These are phyloP conservation scores for Pseudomyrmex flavicornis DNA, from an alignment of 1,140 invertebrate species.

Conservation along the genomic window DNA sequence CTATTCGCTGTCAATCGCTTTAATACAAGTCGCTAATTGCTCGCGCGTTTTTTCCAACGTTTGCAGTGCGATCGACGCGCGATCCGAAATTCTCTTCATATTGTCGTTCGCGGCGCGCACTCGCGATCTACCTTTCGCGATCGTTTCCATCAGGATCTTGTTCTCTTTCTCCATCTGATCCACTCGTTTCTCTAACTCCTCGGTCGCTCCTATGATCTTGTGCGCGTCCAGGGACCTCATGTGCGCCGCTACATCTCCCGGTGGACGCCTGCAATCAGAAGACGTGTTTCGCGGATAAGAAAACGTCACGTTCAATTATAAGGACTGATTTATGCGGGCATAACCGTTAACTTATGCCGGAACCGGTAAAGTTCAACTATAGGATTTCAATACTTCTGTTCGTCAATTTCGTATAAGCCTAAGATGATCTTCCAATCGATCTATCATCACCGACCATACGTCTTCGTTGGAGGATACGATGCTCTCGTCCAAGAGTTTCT, in stretches of 20 bases:
- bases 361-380: too few species aligned
- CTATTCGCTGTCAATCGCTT: slow-evolving; percentile 11
- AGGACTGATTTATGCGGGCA: too few species aligned
- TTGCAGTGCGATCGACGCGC: slow-evolving; percentile 11
- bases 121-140: slow-evolving; percentile 66
- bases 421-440: not conserved
- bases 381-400: too few species aligned
- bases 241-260: slow-evolving; percentile 77
- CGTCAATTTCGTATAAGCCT: too few species aligned
- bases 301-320: not conserved
- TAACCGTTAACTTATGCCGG: too few species aligned
- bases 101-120: slow-evolving; percentile 29
- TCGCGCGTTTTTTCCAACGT: slow-evolving; percentile 33
- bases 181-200: slow-evolving; percentile 66
- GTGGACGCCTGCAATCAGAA: slow-evolving; percentile 76
- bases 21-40: slow-evolving; percentile 37
- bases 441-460: slow-evolving; percentile 70
- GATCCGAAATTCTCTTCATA: slow-evolving; percentile 34
- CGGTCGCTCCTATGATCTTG: slow-evolving; percentile 70
- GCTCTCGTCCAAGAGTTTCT: slow-evolving; percentile 63
- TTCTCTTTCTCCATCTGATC: slow-evolving; percentile 74
- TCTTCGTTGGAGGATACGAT: slow-evolving; percentile 34
- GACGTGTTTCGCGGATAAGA: slow-evolving; percentile 2
- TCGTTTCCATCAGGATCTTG: slow-evolving; percentile 59
- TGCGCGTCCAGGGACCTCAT: slow-evolving; percentile 73